These are phyloP conservation scores for Zosterops pallidus DNA, from an alignment of 2,113 vertebrate species.

Conservation along the genomic window DNA sequence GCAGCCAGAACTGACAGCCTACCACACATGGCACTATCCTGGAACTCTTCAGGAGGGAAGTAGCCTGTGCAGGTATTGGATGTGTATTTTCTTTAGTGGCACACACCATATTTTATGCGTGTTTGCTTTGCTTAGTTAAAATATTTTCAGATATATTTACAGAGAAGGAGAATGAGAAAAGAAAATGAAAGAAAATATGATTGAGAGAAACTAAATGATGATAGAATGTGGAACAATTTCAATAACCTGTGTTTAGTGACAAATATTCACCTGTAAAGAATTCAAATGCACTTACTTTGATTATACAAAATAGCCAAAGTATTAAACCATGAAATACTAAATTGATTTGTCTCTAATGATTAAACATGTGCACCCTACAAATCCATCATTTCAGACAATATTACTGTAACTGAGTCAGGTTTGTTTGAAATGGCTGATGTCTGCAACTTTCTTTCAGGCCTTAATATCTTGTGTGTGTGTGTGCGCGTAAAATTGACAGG, in stretches of 20 bases:
- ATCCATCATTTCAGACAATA: neutral
- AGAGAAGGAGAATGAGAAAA: neutral
- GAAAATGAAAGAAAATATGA: neutral
- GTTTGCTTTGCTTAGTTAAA: neutral
- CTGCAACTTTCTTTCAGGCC: neutral
- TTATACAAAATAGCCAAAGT: neutral
- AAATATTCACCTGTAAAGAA: neutral
- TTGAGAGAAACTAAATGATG: neutral
- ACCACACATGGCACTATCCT: neutral
- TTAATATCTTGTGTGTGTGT: neutral
- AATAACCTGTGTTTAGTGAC: neutral
- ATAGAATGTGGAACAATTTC: neutral
- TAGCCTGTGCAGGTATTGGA: neutral
- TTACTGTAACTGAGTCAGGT: neutral
- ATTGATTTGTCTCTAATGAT: neutral
- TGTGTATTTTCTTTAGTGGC: neutral
- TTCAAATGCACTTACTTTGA: neutral
- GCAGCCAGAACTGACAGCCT: neutral
- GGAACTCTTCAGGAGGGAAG: neutral
- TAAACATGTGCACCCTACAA: neutral
- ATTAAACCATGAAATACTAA: neutral
- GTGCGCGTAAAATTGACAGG: neutral
- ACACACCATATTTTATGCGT: neutral
- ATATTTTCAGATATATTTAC: neutral
- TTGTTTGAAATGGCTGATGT: neutral